phyloP scores from a whole-genome alignment of 2,113 vertebrate species.

The Lamprologus tigripictilis region DNA sequence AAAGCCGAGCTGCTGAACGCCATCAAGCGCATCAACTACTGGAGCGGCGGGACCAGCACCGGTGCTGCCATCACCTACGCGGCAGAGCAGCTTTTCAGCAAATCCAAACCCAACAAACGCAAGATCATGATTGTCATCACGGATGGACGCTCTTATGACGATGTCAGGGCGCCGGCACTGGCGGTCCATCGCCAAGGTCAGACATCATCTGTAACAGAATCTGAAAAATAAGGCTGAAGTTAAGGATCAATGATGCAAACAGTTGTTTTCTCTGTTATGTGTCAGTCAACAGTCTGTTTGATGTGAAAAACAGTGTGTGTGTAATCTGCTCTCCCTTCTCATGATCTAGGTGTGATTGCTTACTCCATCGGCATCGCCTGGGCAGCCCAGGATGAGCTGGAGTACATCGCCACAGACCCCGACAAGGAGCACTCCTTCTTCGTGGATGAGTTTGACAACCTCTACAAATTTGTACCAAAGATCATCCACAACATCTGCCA shows the following conservation, averaged over 20 bases:
- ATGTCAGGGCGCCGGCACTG: constrained; percentile 80
- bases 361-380: constrained; percentile 92
- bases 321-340: background rate
- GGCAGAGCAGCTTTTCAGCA: constrained; percentile 89
- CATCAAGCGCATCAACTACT: constrained; percentile 89
- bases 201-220: background rate
- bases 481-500: constrained; percentile 94
- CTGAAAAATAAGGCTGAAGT: background rate
- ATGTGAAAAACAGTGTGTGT: background rate
- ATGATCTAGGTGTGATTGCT: constrained; percentile 83
- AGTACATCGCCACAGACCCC: constrained; percentile 90
- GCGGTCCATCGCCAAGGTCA: constrained; percentile 85
- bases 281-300: constrained; percentile 1
- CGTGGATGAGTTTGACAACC: constrained; percentile 93
- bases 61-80: constrained; percentile 91
- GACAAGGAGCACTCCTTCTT: constrained; percentile 94
- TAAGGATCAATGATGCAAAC: background rate
- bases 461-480: constrained; percentile 82
- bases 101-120: constrained; percentile 94
- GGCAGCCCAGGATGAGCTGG: constrained; percentile 94
- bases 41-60: constrained; percentile 96
- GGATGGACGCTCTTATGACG: constrained; percentile 91
- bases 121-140: constrained; percentile 98
- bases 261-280: background rate
- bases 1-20: constrained; percentile 85